Conservation (phyloP, 2,113 vertebrate genomes). For the Centropristis striata region DNA sequence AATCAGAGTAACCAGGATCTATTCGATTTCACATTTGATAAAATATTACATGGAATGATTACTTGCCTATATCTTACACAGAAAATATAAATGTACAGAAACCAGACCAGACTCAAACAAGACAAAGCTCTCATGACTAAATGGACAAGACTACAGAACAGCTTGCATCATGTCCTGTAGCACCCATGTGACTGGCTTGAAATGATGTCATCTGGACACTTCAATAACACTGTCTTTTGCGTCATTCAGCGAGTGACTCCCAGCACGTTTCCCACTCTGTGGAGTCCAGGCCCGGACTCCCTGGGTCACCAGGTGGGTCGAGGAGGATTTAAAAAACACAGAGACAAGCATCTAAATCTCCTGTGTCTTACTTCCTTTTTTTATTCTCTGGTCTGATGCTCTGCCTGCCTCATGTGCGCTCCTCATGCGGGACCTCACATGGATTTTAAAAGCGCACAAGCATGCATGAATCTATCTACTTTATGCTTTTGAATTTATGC, state of each 20-base stretch:
- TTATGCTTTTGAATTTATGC: conserved; percentile 10
- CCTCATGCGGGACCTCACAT: conserved; percentile 4
- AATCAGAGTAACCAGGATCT: neutral
- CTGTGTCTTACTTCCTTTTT: neutral
- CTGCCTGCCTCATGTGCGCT: conserved; percentile 10
- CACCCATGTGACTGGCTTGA: neutral
- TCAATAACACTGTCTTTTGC: conserved; percentile 25
- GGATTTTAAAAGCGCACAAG: conserved; percentile 8
- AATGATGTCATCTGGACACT: neutral
- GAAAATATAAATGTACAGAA: neutral
- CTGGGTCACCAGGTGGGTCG: conserved; percentile 73
- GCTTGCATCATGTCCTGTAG: neutral
- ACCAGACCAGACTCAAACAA: neutral
- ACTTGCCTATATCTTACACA: neutral
- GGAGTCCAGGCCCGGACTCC: conserved; percentile 50
- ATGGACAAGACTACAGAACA: neutral
- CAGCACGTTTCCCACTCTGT: conserved; percentile 44
- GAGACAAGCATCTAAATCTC: neutral
- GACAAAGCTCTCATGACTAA: too few species aligned
- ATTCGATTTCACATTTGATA: neutral
- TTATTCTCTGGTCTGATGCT: neutral
- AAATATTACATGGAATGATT: neutral
- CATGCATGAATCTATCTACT: neutral
- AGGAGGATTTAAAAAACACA: conserved; percentile 2
- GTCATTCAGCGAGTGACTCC: conserved; percentile 56